Percentiles rank a stretch among this genome's conserved stretches.
Conservation (phyloP, 2,113 vertebrate genomes). For the Echinops telfairi region DNA sequence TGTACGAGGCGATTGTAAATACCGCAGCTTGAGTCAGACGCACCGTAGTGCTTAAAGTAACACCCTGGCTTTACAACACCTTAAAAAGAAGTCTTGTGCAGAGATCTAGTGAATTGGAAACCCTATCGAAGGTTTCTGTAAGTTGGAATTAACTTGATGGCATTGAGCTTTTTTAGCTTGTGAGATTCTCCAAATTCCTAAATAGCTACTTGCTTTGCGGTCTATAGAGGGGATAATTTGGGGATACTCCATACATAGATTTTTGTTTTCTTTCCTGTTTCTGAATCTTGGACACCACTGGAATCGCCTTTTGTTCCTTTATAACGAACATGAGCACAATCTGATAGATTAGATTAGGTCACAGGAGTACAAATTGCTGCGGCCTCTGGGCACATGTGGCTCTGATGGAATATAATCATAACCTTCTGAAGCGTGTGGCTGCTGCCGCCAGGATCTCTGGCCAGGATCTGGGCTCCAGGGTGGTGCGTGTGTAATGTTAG, state of each 20-base stretch:
- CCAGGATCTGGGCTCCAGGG: conserved; percentile 38
- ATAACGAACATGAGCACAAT: conserved; percentile 15
- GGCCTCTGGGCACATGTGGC: conserved; percentile 56
- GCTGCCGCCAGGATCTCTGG: conserved; percentile 50
- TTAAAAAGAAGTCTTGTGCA: too few relatives aligned
- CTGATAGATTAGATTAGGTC: conserved; percentile 51
- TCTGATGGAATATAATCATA: conserved; percentile 57
- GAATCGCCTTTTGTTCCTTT: conserved; percentile 28
- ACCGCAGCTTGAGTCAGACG: too few relatives aligned
- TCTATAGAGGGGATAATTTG: neutral
- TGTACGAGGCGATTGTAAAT: too few relatives aligned
- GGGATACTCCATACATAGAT: neutral
- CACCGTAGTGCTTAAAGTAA: too few relatives aligned
- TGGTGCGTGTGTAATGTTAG: conserved; percentile 72
- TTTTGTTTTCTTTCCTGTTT: conserved; percentile 30
- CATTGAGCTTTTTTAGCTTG: neutral
- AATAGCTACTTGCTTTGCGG: neutral
- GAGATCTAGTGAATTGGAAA: too few relatives aligned
- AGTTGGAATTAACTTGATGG: too few relatives aligned
- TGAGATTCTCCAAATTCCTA: neutral
- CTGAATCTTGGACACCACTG: conserved; percentile 28
- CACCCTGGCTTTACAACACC: too few relatives aligned
- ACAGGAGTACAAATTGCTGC: conserved; percentile 4
- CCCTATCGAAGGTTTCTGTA: too few relatives aligned
- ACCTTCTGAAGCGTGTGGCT: conserved; percentile 49